Evolutionary conservation across 35 echinoderm and acorn worm species (phyloP), one percentile per base, ranked within the genome.

Genomic region (Strongylocentrotus purpuratus): DNA sequence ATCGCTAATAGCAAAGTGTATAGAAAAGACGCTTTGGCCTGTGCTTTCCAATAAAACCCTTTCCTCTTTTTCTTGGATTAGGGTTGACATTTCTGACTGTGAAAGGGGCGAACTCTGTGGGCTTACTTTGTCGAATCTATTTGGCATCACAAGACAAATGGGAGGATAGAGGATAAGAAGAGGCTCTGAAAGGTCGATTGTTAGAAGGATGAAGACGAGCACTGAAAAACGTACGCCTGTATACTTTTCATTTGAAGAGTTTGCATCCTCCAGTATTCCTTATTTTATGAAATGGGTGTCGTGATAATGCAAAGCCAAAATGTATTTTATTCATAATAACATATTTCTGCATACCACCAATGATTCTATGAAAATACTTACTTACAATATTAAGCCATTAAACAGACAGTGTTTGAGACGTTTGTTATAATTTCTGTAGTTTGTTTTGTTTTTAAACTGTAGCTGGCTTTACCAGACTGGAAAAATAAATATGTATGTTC

Each of bases 41-140:
- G 65, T 78, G 65, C 65, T 22, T 78, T 78, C 65, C 20, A 78
- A 78, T 78, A 78, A 6, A 78, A 78, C 65, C 65, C 20, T 78
- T 78, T 78, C 4, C 65, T 5, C 65, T n/a, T 78, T 78, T 78
- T 2, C 20, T 28, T n/a, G 65, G 65, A 78, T 78, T 78, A 78
- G 2, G 65, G 65, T 78, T 78, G 65, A 78, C 65, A 78, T 78
- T 78, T 78, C 65, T 78, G 65, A 78, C 18, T 78, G 65, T 78
- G 20, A 78, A 78, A 28, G 65, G 65, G 20, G 65, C 20, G 22
- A 78, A 78, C 7, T 5, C 20, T 25, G 20, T n/a, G 65, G 65
- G 65, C 65, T 78, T 78, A 78, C 65, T 78, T 78, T 78, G 65
- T 78, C 65, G 65, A 78, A 78, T 78, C n/a, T 78, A 78, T 78